Evolutionary conservation across 2,113 vertebrate genomes (phyloP).

Genomic region (human): GRCh38 chr14:74223501-74224000

Average conservation of each 20-base stretch:
- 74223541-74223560: no score
- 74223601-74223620: no score
- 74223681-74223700: no score
- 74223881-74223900: fast-evolving
- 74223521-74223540: no score
- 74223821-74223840: not conserved
- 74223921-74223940: not conserved
- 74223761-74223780: not conserved
- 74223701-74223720: no score
- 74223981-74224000: not conserved
- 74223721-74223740: no score
- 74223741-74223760: not conserved
- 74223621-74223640: no score
- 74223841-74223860: not conserved
- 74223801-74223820: not conserved
- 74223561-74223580: no score
- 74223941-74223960: not conserved
- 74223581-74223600: no score
- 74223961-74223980: not conserved
- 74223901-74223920: not conserved
- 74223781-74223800: no score
- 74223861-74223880: not conserved
- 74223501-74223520: not conserved
- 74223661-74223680: no score
- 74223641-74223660: no score